Evolutionary conservation across 1,140 invertebrate species (phyloP), one percentile per base, ranked within the genome.

Genomic region (Colletes latitarsis): DNA sequence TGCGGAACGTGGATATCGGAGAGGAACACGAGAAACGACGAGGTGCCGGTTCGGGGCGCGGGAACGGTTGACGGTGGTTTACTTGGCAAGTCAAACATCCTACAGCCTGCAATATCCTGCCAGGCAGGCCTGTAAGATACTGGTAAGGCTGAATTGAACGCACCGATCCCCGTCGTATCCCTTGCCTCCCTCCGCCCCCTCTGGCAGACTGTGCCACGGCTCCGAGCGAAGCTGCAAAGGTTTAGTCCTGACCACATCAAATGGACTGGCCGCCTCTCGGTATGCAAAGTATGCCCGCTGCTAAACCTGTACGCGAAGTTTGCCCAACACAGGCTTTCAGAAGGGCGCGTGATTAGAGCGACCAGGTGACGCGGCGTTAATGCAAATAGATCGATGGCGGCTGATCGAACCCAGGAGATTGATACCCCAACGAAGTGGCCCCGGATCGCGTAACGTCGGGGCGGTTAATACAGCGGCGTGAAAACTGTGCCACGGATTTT

Each of bases 1-100:
- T 83, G 67, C 76, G 69, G 85, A 64, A 72, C 73, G 81, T 69
- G 74, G 75, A 57, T 85, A 82, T 85, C 80, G 83, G 77, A 66
- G 71, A 83, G 76, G 49, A 80, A 75, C 77, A 73, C 57, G 85
- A 85, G 87, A 82, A 86, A 87, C 84, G 82, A 72, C 30, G 83
- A 41, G 72, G 77, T 57, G 64, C 17, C 68, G 77, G 58, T n/a
- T 10, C 49, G 62, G 69, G 17, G 69, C 17, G 57, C 77, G 43
- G 77, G 64, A 53, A 82, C 64, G 81, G 85, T 89, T 84, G 84
- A 82, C 81, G 82, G 74, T 53, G 89, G 87, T 91, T 91, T 90
- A 90, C 90, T 90, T 90, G 89, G 85, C 88, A 91, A 91, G 88
- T 91, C 89, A 91, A 91, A 91, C 89, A 91, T 87, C 90, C 88